Evolutionary conservation across 1,140 invertebrate genomes (phyloP).

Genomic region (Tetramorium parvispinum): DNA sequence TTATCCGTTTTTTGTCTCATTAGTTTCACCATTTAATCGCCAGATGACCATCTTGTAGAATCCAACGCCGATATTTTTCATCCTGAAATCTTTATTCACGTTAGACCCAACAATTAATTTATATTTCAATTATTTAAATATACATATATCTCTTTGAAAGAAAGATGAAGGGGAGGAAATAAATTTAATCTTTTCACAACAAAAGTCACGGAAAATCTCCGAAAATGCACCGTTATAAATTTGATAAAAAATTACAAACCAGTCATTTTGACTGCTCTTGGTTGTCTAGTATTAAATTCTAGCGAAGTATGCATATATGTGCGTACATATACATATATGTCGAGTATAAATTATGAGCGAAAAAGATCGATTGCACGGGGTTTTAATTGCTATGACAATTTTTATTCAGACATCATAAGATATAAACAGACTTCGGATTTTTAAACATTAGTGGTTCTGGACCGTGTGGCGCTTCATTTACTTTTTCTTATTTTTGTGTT

Average conservation of each 20-base stretch:
- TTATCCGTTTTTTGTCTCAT: not conserved
- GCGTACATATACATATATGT: not conserved
- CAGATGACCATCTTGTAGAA: not conserved
- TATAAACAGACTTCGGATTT: constrained; percentile 62
- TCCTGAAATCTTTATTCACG: constrained; percentile 2
- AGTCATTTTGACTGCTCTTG: not conserved
- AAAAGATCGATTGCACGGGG: constrained; percentile 54
- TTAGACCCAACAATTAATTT: not conserved
- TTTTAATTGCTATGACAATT: constrained; percentile 62
- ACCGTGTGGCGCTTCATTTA: constrained; percentile 55
- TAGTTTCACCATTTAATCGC: constrained; percentile 18
- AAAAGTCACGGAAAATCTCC: not conserved
- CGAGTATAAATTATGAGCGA: constrained; percentile 24
- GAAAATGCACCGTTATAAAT: not conserved
- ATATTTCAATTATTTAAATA: not conserved
- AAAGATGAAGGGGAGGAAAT: not conserved
- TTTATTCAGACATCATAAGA: constrained; percentile 63
- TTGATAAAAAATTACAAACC: not conserved
- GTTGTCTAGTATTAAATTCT: not conserved
- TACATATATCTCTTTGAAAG: not conserved
- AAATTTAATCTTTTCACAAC: not conserved
- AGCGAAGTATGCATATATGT: not conserved
- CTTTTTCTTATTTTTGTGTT: constrained; percentile 16
- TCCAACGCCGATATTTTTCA: constrained; percentile 20
- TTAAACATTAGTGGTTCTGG: constrained; percentile 62